Evolutionary conservation across 1,140 invertebrate genomes (phyloP), one percentile per base, ranked within the genome.

Genomic region (Elysia chlorotica): DNA sequence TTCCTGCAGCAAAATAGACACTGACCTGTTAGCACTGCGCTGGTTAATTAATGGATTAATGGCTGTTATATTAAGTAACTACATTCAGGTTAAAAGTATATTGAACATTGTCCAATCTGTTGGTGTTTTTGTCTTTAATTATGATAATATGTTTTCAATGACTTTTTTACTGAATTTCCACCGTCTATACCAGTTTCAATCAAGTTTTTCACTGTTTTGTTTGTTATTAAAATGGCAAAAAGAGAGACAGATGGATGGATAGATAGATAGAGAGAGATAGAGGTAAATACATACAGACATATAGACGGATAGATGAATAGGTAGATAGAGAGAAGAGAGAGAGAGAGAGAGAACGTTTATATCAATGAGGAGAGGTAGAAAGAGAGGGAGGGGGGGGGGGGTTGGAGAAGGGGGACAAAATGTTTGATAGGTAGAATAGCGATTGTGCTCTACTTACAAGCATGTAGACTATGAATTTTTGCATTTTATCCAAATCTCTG

Each of bases 381-480:
- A 10, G 28, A 14, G 25, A 59, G 10, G 14, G 28, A 59, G 25
- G 10, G 25, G 25, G 10, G 25, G 14, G 28, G 14, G 14, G 6
- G 14, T 14, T 10, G 25, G 14, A 17, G 56, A 25, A 59, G 25
- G 25, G 25, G 25, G 25, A 59, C 6, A 59, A 6, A 35, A 25
- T 21, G 21, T 31, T 3, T 28, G 61, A 30, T 2, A 31, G 35
- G 30, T 10, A 30, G 5, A 30, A 21, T 28, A 21, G 19, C 28
- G 21, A 6, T 17, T 31, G 6, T 25, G 21, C 30, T 6, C 10
- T 57, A 79, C 88, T 88, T 85, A 92, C 91, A 87, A 93, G 86
- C 81, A 92, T 92, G 79, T 90, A 92, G 17, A 93, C 92, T 84
- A 93, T 93, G 81, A 93, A 93, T 77, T 92, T 91, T 6, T 92